Evolutionary conservation across 2,888 invertebrate species (phyloP), one percentile per base, ranked within the genome.

Genomic region (Adela reaumurella): DNA sequence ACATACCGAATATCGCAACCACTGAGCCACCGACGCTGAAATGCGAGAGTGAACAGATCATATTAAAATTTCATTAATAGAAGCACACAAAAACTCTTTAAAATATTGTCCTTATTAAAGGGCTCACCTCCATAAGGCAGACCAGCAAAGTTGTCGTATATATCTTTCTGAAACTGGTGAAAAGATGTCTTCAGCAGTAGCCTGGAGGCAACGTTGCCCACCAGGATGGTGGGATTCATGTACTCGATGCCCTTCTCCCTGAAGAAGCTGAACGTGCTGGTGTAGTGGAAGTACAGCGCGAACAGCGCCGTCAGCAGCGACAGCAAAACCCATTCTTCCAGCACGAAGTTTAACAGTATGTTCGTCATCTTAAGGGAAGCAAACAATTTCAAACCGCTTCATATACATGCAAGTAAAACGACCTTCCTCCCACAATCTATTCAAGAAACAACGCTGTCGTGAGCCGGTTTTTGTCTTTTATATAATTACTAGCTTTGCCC

Each of bases 71-170:
- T n/a, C n/a, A n/a, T n/a, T n/a, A n/a, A n/a, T n/a, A n/a, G n/a
- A n/a, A n/a, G n/a, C n/a, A n/a, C n/a, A n/a, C n/a, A n/a, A n/a
- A n/a, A n/a, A n/a, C n/a, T n/a, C n/a, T n/a, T n/a, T n/a, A n/a
- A n/a, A n/a, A n/a, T n/a, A n/a, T n/a, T n/a, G n/a, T n/a, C n/a
- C n/a, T n/a, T n/a, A n/a, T n/a, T n/a, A n/a, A n/a, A 45, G 19
- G 17, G 65, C 69, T 67, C 60, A 81, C 81, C 81, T 50, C 74
- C 81, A 60, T 61, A 73, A 1, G 63, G 69, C 46, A 66, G 57
- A 54, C 80, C 81, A 67, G 71, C 74, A 53, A 81, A 79, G 52
- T 68, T 55, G 51, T 71, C 67, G 52, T 81, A 80, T 19, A 74
- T 62, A 29, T 74, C 65, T 46, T 69, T 56, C 56, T 81, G 78